These are phyloP conservation scores for Galeopsomyia nigrocyanea DNA, from an alignment of 2,888 invertebrate species.

Conservation along the genomic window DNA sequence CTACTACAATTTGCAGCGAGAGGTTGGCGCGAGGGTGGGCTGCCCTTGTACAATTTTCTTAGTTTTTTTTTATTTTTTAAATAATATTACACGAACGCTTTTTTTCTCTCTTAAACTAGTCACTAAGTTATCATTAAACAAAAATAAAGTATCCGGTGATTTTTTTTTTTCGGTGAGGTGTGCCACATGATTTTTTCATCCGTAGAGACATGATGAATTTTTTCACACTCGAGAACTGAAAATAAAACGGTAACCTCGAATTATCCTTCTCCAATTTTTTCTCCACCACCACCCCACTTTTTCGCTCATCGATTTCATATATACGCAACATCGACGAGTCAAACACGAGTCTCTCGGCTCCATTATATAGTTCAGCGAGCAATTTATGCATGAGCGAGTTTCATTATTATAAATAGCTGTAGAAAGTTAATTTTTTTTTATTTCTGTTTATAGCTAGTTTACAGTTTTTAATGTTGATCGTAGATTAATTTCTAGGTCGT, in stretches of 20 bases:
- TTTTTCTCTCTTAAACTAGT: conserved; percentile 15
- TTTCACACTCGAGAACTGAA: not conserved
- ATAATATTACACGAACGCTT: conserved; percentile 25
- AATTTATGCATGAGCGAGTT: no score
- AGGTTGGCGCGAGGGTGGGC: conserved; percentile 68
- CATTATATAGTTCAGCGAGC: no score
- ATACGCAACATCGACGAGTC: no score
- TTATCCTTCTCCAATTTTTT: conserved; percentile 22
- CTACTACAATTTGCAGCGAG: conserved; percentile 49
- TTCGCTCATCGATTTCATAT: conserved; percentile 7
- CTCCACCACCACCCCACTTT: not conserved
- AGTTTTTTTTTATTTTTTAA: conserved; percentile 34
- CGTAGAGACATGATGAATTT: not conserved
- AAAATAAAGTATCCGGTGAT: not conserved
- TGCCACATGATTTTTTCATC: no score
- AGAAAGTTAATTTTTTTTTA: no score
- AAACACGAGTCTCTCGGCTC: no score
- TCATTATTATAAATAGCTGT: no score
- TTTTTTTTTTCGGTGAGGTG: not conserved
- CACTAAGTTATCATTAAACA: not conserved
- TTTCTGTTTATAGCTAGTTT: no score
- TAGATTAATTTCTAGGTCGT: no score
- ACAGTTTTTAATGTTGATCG: no score
- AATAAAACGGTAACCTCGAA: not conserved
- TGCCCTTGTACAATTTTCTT: conserved; percentile 56